phyloP scores from a whole-genome alignment of 2,113 vertebrate genomes.

The Piaya cayana region DNA sequence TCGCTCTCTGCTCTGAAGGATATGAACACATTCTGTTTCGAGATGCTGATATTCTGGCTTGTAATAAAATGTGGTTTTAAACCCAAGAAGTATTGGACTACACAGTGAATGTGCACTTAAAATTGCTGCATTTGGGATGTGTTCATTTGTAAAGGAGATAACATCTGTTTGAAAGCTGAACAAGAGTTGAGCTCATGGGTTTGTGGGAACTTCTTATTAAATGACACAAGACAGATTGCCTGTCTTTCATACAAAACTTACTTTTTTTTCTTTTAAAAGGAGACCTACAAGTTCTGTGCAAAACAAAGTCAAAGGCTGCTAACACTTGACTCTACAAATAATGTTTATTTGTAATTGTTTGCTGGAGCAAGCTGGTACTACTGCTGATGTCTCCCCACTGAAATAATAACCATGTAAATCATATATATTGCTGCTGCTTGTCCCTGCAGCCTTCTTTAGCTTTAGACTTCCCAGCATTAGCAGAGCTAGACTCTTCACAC shows the following conservation, averaged over 20 bases:
- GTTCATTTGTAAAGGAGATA: conserved; percentile 50
- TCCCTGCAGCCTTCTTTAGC: neutral
- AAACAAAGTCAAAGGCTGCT: neutral
- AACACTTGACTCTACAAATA: neutral
- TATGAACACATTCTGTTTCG: neutral
- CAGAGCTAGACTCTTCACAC: neutral
- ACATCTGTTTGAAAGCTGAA: conserved; percentile 67
- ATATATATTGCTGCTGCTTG: neutral
- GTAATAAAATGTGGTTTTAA: conserved; percentile 30
- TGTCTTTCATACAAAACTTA: neutral
- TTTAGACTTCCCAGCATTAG: neutral
- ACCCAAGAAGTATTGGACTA: conserved; percentile 43
- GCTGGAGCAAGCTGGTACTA: neutral
- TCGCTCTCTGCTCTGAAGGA: neutral
- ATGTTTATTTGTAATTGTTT: neutral
- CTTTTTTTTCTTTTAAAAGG: neutral
- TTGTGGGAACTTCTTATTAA: conserved; percentile 26
- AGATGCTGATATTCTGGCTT: neutral
- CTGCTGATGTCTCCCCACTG: neutral
- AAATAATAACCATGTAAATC: neutral
- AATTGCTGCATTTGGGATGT: conserved; percentile 17
- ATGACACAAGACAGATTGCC: conserved; percentile 36
- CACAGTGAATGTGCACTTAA: conserved; percentile 51
- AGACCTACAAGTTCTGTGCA: neutral
- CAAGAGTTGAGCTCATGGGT: conserved; percentile 44